Evolutionary conservation across 2,113 vertebrate species (phyloP).

Genomic region (Asarcornis scutulata): DNA sequence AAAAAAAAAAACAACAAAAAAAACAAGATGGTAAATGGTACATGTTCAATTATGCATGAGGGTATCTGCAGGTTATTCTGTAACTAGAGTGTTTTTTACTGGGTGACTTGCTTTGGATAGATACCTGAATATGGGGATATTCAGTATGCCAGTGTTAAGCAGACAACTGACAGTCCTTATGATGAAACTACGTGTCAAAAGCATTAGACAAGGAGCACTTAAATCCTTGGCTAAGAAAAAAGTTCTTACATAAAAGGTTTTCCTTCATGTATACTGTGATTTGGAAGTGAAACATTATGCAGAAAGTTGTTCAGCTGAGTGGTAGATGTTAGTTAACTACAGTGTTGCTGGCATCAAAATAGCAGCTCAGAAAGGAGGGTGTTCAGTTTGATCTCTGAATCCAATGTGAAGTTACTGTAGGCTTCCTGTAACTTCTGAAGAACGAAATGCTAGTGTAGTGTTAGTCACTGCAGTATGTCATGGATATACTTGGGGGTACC

Average conservation of each 20-base stretch:
- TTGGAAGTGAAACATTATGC: not conserved
- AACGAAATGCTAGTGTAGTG: not conserved
- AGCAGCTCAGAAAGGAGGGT: not conserved
- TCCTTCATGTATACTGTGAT: not conserved
- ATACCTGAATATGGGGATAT: not conserved
- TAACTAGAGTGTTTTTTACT: not conserved
- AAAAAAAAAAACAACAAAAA: no score
- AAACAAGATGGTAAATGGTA: not conserved
- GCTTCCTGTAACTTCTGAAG: not conserved
- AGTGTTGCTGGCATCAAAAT: not conserved
- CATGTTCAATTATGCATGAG: not conserved
- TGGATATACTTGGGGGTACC: slow-evolving; percentile 42
- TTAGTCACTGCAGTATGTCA: not conserved
- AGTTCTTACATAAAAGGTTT: not conserved
- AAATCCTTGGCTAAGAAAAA: not conserved
- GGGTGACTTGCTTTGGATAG: not conserved
- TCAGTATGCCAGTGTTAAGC: not conserved
- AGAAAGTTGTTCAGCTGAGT: not conserved
- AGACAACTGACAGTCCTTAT: not conserved
- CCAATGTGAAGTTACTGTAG: not conserved
- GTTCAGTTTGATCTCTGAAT: not conserved
- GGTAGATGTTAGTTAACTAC: not conserved
- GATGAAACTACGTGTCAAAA: not conserved
- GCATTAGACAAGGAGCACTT: not conserved
- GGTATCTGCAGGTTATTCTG: not conserved